Conservation (phyloP, 2,888 invertebrate species). For the Cryptocheilus praepositus region DNA sequence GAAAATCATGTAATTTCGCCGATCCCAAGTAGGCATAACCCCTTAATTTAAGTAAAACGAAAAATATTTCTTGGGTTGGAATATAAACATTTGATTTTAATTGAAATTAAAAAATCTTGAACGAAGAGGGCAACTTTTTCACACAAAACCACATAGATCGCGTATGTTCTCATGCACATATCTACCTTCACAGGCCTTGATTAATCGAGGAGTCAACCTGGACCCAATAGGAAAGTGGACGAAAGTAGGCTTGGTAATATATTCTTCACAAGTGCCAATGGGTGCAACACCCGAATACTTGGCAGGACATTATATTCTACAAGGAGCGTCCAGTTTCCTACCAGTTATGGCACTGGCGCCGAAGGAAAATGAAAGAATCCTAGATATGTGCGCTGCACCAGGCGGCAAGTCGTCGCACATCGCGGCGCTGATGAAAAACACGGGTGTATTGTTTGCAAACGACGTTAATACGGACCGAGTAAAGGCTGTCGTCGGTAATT, state of each 20-base stretch:
- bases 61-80: no score
- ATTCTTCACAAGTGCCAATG: constrained; percentile 95
- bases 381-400: constrained; percentile 99
- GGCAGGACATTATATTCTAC: constrained; percentile 97
- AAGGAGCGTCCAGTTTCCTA: constrained; percentile 96
- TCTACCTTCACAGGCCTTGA: constrained; percentile 80
- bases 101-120: no score
- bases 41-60: no score
- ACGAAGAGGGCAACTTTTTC: no score
- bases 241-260: constrained; percentile 97
- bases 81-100: no score
- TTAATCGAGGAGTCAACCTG: constrained; percentile 97
- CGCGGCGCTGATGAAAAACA: constrained; percentile 98
- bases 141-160: background rate
- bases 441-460: constrained; percentile 96
- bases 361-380: constrained; percentile 93
- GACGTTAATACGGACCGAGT: constrained; percentile 93
- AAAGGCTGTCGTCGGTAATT: constrained; percentile 96
- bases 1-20: no score
- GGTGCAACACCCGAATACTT: constrained; percentile 99
- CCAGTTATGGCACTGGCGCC: constrained; percentile 99
- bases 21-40: no score
- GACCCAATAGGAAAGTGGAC: constrained; percentile 99
- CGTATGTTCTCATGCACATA: constrained; percentile 11
- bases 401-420: constrained; percentile 99